Conservation (phyloP, 1,140 invertebrate species). For the Mizuhopecten yessoensis region DNA sequence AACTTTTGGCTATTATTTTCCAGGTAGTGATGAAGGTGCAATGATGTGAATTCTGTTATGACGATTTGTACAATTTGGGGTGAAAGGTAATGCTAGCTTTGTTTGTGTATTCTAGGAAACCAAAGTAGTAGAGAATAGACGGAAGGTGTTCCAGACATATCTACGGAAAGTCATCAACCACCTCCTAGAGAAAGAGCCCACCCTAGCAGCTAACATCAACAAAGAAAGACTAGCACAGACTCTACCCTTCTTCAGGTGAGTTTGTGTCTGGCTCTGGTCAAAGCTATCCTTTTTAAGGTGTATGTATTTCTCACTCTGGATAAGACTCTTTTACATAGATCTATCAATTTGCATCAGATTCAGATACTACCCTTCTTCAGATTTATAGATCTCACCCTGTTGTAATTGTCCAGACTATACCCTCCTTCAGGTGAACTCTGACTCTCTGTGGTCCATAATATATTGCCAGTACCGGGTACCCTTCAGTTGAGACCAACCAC, state of each 20-base stretch:
- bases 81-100: not conserved
- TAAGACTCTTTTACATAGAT: not conserved
- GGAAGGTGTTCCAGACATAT: slow-evolving; percentile 90
- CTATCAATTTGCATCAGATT: too few relatives aligned
- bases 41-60: too few relatives aligned
- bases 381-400: too few relatives aligned
- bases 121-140: slow-evolving; percentile 91
- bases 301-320: not conserved
- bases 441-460: too few relatives aligned
- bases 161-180: slow-evolving; percentile 90
- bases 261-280: not conserved
- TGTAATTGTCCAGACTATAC: too few relatives aligned
- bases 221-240: slow-evolving; percentile 89
- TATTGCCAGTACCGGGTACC: too few relatives aligned
- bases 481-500: too few relatives aligned
- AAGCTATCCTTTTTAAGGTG: not conserved
- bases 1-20: too few relatives aligned
- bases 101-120: slow-evolving; percentile 87
- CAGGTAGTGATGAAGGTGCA: too few relatives aligned
- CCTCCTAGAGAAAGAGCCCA: slow-evolving; percentile 87
- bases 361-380: too few relatives aligned
- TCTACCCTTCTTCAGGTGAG: slow-evolving; percentile 92
- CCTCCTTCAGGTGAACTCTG: too few relatives aligned
- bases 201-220: slow-evolving; percentile 88
- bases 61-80: too few relatives aligned